Conservation (phyloP, 2,113 vertebrate genomes). For the Motacilla alba region DNA sequence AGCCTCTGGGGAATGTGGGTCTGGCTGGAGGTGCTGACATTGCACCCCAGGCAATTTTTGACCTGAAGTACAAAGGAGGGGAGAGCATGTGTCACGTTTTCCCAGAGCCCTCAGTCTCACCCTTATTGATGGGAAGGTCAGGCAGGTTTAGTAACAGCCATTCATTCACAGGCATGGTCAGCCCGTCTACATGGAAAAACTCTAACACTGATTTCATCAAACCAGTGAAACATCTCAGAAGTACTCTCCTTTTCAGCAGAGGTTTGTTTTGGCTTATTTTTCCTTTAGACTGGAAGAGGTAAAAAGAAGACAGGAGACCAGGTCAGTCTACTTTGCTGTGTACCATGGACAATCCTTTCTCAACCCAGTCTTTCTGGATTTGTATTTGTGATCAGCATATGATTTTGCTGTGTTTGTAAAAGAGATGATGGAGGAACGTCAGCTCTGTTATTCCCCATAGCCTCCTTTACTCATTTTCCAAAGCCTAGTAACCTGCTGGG, state of each 20-base stretch:
- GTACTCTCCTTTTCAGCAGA: background rate
- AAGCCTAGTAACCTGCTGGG: background rate
- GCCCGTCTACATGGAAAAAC: background rate
- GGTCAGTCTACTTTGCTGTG: background rate
- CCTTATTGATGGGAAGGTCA: constrained; percentile 37
- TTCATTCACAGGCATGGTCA: background rate
- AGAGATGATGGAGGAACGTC: rapidly evolving
- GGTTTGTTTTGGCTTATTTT: background rate
- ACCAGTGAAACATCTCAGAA: background rate
- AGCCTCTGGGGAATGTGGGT: background rate
- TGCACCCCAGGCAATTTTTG: background rate
- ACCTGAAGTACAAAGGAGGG: background rate
- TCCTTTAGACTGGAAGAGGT: background rate
- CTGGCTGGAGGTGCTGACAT: background rate
- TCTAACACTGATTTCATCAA: background rate
- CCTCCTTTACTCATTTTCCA: background rate
- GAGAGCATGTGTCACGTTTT: background rate
- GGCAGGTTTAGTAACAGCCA: background rate
- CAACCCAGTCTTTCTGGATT: background rate
- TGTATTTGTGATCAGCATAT: background rate
- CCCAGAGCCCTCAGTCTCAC: background rate
- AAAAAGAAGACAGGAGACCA: background rate
- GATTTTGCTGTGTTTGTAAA: background rate
- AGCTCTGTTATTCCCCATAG: background rate
- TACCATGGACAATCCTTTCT: background rate